Percentiles rank a stretch among this genome's conserved stretches.
These are phyloP conservation scores for Muschampia plurimacula DNA, from an alignment of 2,888 invertebrate genomes.

Conservation along the genomic window DNA sequence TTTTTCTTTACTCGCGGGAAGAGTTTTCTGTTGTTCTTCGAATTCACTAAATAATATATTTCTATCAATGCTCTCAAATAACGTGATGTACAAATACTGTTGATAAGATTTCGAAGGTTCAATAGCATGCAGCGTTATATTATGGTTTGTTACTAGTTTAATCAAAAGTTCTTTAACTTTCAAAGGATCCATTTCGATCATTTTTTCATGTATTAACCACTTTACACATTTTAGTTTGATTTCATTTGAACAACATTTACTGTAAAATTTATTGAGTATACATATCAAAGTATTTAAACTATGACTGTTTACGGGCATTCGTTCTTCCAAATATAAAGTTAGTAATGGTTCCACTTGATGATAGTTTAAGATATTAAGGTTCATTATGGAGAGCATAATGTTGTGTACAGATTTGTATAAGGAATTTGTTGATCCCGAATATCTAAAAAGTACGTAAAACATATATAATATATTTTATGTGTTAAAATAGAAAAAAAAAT, in stretches of 20 bases:
- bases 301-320: slow-evolving; percentile 67
- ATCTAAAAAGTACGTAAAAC: slow-evolving; percentile 60
- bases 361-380: slow-evolving; percentile 59
- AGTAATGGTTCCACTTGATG: slow-evolving; percentile 64
- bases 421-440: slow-evolving; percentile 58
- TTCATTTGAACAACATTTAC: slow-evolving; percentile 63
- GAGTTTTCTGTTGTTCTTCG: slow-evolving; percentile 53
- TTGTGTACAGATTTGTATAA: slow-evolving; percentile 65
- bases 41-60: slow-evolving; percentile 72
- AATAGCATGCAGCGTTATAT: slow-evolving; percentile 49
- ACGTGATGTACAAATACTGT: slow-evolving; percentile 55
- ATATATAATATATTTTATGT: not conserved
- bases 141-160: slow-evolving; percentile 66
- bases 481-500: not conserved
- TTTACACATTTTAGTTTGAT: slow-evolving; percentile 60
- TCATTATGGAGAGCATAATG: slow-evolving; percentile 65
- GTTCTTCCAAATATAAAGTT: slow-evolving; percentile 71
- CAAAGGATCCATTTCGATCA: slow-evolving; percentile 49
- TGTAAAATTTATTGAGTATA: slow-evolving; percentile 66
- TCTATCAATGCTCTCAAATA: slow-evolving; percentile 65
- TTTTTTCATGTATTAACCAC: slow-evolving; percentile 64
- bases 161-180: slow-evolving; percentile 59
- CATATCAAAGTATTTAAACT: slow-evolving; percentile 65
- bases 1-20: slow-evolving; percentile 28
- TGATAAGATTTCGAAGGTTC: slow-evolving; percentile 34